Conservation (phyloP, 2,797 vertebrate genomes). For the Eulemur coronatus region DNA sequence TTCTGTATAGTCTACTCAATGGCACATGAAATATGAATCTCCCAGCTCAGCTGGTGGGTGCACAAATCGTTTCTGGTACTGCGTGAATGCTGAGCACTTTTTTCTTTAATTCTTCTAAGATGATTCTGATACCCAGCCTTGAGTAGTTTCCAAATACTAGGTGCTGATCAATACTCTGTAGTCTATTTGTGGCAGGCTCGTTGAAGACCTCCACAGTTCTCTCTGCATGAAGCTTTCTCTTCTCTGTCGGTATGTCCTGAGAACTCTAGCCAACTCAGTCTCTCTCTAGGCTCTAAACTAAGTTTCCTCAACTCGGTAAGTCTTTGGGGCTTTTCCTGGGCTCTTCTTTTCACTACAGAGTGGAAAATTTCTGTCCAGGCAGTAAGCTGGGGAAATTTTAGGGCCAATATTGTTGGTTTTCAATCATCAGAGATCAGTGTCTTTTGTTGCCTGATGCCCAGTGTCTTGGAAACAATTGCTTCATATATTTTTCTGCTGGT, state of each 20-base stretch:
- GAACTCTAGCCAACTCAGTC: neutral
- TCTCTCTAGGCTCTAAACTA: neutral
- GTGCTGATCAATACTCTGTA: neutral
- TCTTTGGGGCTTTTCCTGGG: neutral
- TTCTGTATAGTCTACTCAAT: neutral
- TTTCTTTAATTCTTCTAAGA: neutral
- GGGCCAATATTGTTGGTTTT: neutral
- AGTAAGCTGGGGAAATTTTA: neutral
- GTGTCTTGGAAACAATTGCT: neutral
- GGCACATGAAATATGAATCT: neutral
- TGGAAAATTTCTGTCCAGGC: neutral
- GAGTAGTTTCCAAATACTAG: neutral
- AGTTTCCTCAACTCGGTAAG: neutral
- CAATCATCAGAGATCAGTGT: neutral
- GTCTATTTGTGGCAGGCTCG: neutral
- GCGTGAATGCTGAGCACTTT: neutral
- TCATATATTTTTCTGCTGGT: neutral
- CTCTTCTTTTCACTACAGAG: neutral
- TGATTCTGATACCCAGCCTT: neutral
- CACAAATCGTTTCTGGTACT: neutral
- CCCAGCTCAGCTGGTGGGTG: neutral
- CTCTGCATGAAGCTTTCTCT: neutral
- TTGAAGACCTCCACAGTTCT: neutral
- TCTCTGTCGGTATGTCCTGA: neutral
- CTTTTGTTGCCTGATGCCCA: neutral